A percentile compares a stretch with the other conserved stretches of the same genome.
Conservation (phyloP, 2,888 invertebrate genomes). For the Drosophila anceps region DNA sequence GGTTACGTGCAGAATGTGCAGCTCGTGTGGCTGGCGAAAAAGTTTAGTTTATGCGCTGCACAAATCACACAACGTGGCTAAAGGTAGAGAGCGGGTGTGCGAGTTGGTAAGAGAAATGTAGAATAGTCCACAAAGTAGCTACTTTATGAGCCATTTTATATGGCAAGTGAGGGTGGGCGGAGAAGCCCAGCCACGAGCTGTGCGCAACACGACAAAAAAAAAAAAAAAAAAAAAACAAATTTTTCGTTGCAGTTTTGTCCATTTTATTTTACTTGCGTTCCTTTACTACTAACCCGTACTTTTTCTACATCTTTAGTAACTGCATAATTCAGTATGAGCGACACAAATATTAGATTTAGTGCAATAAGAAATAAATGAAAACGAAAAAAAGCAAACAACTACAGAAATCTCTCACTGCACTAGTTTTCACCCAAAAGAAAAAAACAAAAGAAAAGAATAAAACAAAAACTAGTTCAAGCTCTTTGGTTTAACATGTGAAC, state of each 20-base stretch:
- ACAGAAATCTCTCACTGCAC: slow-evolving; percentile 59
- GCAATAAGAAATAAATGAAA: slow-evolving; percentile 22
- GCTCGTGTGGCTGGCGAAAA: slow-evolving; percentile 47
- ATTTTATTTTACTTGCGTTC: slow-evolving; percentile 42
- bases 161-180: slow-evolving; percentile 11
- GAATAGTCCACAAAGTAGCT: slow-evolving; percentile 55
- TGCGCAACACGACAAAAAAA: slow-evolving; percentile 52
- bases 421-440: slow-evolving; percentile 63
- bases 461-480: slow-evolving; percentile 28
- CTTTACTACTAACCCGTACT: slow-evolving; percentile 27
- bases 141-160: slow-evolving; percentile 63
- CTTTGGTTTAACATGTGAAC: slow-evolving; percentile 26
- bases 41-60: slow-evolving; percentile 65
- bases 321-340: slow-evolving; percentile 55
- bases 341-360: slow-evolving; percentile 74
- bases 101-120: not conserved
- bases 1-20: slow-evolving; percentile 60
- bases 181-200: not conserved
- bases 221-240: slow-evolving; percentile 43
- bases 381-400: slow-evolving; percentile 26
- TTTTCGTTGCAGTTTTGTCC: slow-evolving; percentile 53
- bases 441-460: not conserved
- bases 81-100: not conserved
- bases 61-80: slow-evolving; percentile 41
- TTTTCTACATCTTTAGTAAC: slow-evolving; percentile 17